Evolutionary conservation across 1,140 invertebrate genomes (phyloP).

Genomic region (Acromyrmex echinatior): DNA sequence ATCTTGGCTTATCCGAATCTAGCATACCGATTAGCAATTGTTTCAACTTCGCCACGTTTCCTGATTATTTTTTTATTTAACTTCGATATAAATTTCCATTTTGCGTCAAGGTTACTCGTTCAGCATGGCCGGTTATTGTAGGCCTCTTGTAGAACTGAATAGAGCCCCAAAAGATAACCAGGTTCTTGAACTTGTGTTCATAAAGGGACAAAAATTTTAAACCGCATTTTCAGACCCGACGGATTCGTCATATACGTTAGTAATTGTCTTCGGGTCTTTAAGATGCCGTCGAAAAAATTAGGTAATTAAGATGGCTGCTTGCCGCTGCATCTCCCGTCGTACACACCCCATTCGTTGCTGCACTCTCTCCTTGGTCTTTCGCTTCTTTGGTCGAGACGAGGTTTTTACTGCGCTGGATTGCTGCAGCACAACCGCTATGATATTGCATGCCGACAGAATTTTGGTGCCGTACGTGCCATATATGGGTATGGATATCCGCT

Average conservation of each 20-base stretch:
- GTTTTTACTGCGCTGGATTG: constrained; percentile 36
- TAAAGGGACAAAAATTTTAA: constrained; percentile 45
- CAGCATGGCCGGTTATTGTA: not conserved
- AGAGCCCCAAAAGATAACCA: not conserved
- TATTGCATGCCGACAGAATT: constrained; percentile 51
- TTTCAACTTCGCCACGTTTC: not conserved
- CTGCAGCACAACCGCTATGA: constrained; percentile 36
- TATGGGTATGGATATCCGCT: constrained; percentile 26
- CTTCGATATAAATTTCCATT: not conserved
- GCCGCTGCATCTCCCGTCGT: constrained; percentile 16
- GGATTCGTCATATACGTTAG: constrained; percentile 29
- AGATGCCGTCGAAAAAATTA: constrained; percentile 49
- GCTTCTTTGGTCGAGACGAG: constrained; percentile 50
- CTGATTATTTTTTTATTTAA: constrained; percentile 4
- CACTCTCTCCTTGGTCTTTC: constrained; percentile 13
- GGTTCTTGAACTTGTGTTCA: constrained; percentile 1
- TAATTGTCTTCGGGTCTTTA: constrained; percentile 45
- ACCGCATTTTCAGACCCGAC: constrained; percentile 36
- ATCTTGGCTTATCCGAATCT: not conserved
- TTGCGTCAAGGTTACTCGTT: not conserved
- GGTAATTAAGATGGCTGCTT: constrained; percentile 56
- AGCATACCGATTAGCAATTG: not conserved
- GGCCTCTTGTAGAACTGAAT: not conserved
- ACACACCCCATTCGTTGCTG: not conserved
- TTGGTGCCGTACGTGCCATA: constrained; percentile 40